A percentile compares a stretch with the other conserved stretches of the same genome.
These are phyloP conservation scores for Pionites leucogaster DNA, from an alignment of 2,113 vertebrate species.

Conservation along the genomic window DNA sequence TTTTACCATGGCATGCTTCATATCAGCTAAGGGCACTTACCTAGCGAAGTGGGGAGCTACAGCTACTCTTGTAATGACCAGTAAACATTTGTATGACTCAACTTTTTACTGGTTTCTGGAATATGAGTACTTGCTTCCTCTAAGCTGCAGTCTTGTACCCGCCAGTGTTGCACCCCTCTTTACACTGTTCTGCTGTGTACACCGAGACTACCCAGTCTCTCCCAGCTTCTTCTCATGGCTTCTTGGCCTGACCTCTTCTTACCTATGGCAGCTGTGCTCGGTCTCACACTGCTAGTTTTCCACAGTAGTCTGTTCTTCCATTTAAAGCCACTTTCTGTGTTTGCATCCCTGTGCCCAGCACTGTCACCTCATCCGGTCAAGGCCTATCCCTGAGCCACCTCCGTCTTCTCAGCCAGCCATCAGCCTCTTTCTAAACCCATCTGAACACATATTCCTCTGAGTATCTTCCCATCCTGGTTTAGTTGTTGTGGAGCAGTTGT, in stretches of 20 bases:
- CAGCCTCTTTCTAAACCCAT: not conserved
- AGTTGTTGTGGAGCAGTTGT: not conserved
- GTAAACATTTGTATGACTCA: not conserved
- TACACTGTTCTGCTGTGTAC: not conserved
- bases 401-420: not conserved
- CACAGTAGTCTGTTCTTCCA: not conserved
- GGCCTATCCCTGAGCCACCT: not conserved
- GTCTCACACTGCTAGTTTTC: not conserved
- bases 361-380: not conserved
- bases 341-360: no score
- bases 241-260: not conserved
- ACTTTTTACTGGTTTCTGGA: not conserved
- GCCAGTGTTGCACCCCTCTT: not conserved
- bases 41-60: not conserved
- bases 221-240: not conserved
- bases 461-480: not conserved
- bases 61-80: not conserved
- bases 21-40: not conserved
- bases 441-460: not conserved
- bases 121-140: not conserved
- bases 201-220: not conserved
- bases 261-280: accelerated
- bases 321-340: not conserved
- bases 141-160: not conserved
- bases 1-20: not conserved